Percentiles rank a stretch among this genome's conserved stretches.
Conservation (phyloP, 2,888 invertebrate genomes). For the Artemia sinica region DNA sequence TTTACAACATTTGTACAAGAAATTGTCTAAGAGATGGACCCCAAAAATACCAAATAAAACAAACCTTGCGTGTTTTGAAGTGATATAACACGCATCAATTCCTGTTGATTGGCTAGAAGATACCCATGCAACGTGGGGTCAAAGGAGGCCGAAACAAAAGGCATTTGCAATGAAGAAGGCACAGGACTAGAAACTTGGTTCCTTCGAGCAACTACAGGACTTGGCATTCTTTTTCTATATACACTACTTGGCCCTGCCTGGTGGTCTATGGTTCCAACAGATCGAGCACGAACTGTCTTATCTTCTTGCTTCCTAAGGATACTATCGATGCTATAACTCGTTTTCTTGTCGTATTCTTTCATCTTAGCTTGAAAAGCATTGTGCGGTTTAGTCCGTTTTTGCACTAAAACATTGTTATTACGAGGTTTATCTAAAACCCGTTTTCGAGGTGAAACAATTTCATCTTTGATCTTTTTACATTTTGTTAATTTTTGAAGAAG, state of each 20-base stretch:
- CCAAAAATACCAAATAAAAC: not conserved
- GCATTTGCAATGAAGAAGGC: constrained; percentile 9
- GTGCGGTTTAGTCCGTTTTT: constrained; percentile 5
- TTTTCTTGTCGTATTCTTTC: constrained; percentile 21
- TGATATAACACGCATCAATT: constrained; percentile 10
- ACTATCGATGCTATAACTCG: constrained; percentile 22
- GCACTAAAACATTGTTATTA: not conserved
- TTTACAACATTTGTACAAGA: too few relatives aligned
- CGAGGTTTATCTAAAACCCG: not conserved
- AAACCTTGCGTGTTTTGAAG: constrained; percentile 3
- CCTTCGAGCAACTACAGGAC: not conserved
- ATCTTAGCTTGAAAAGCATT: constrained; percentile 11
- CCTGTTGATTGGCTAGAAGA: not conserved
- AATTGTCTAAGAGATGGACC: too few relatives aligned
- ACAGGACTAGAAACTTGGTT: constrained; percentile 4
- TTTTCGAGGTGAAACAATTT: constrained; percentile 11
- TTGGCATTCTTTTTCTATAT: constrained; percentile 9
- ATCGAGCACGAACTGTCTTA: not conserved
- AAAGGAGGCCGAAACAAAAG: constrained; percentile 9
- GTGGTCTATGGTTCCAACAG: not conserved
- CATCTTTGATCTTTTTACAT: not conserved
- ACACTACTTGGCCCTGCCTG: constrained; percentile 9
- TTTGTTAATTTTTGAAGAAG: not conserved
- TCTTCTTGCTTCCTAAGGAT: constrained; percentile 17
- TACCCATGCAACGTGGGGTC: constrained; percentile 5